Conservation (phyloP, 2,113 vertebrate genomes). For the Dascyllus trimaculatus region DNA sequence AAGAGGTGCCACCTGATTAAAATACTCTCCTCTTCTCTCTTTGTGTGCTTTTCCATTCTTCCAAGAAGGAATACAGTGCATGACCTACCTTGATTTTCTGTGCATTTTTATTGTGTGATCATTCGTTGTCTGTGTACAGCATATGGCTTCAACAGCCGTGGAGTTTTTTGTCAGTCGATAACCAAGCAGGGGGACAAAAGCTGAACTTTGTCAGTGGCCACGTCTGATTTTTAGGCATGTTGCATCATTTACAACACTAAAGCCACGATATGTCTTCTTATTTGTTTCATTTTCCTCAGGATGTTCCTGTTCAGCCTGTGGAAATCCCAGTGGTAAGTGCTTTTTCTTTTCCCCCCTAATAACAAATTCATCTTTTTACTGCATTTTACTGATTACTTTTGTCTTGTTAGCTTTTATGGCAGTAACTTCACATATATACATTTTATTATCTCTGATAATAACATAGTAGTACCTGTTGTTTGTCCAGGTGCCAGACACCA, state of each 20-base stretch:
- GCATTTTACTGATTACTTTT: neutral
- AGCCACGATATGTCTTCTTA: neutral
- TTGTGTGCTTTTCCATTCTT: neutral
- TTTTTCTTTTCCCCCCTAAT: no score
- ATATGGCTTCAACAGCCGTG: neutral
- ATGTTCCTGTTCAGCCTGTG: constrained; percentile 8
- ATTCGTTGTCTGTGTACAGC: neutral
- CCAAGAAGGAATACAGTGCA: neutral
- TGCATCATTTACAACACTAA: neutral
- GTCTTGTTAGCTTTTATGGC: neutral
- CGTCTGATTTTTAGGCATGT: neutral
- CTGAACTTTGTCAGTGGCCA: no score
- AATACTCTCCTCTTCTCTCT: neutral
- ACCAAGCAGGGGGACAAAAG: no score
- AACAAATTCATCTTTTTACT: neutral
- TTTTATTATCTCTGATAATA: no score
- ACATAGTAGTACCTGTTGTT: neutral
- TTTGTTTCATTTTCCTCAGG: constrained; percentile 40
- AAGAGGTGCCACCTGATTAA: constrained; percentile 55
- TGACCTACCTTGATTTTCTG: no score
- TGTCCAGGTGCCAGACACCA: constrained; percentile 33
- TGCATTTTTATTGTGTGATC: neutral
- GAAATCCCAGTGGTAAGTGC: constrained; percentile 52
- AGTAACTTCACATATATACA: no score
- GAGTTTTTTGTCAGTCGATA: no score